Evolutionary conservation across 2,888 invertebrate species (phyloP).

Genomic region (Troglohyphantes excavatus): DNA sequence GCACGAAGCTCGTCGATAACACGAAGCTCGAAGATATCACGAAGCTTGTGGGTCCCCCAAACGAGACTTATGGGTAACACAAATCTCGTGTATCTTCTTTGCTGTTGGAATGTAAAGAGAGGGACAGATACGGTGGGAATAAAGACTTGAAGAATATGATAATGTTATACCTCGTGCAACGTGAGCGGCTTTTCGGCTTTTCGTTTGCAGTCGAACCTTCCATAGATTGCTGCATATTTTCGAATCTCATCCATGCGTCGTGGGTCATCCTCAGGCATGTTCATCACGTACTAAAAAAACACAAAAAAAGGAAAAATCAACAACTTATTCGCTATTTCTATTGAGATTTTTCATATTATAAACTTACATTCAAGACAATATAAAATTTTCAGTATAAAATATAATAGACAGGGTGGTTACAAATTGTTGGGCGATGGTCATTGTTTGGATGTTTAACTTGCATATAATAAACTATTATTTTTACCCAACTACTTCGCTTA

Average conservation of each 20-base stretch:
- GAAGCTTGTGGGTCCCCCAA: neutral
- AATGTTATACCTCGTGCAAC: constrained; percentile 90
- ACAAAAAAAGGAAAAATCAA: neutral
- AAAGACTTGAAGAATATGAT: constrained; percentile 17
- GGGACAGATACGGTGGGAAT: neutral
- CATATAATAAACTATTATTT: no score
- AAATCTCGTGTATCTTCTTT: constrained; percentile 5
- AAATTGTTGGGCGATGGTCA: no score
- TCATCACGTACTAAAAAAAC: constrained; percentile 89
- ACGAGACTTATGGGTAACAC: neutral
- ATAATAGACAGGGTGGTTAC: no score
- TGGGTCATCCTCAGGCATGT: constrained; percentile 94
- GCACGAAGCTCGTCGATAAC: neutral
- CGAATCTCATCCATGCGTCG: constrained; percentile 95
- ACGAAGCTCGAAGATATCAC: constrained; percentile 1
- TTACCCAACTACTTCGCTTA: no score
- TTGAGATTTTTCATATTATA: no score
- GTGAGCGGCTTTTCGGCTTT: constrained; percentile 98
- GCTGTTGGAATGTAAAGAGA: neutral
- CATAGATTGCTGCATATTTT: constrained; percentile 98
- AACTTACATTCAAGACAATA: no score
- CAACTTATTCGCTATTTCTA: neutral
- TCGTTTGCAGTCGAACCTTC: constrained; percentile 97
- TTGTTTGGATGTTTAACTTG: no score
- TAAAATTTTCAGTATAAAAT: no score